A percentile compares a stretch with the other conserved stretches of the same genome.
Conservation (phyloP, 2,888 invertebrate species). For the Pilophorus perplexus region DNA sequence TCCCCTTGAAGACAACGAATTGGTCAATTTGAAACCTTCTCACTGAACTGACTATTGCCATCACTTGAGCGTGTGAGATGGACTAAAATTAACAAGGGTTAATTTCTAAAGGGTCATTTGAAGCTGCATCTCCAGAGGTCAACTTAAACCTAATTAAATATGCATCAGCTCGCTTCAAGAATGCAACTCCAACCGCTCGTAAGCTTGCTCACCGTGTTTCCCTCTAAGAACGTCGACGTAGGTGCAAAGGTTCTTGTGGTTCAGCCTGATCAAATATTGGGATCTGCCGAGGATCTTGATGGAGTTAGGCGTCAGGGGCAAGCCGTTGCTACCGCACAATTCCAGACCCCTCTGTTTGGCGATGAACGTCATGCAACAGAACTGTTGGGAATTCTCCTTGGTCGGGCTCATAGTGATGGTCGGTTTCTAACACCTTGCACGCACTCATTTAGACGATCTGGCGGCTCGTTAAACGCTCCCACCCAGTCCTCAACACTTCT, state of each 20-base stretch:
- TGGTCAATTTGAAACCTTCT: too few species aligned
- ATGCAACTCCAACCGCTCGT: too few species aligned
- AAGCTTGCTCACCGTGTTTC: slow-evolving; percentile 82
- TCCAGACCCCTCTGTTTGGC: slow-evolving; percentile 87
- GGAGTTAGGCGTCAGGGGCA: slow-evolving; percentile 94
- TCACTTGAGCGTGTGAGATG: too few species aligned
- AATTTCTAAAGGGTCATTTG: too few species aligned
- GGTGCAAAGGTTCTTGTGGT: slow-evolving; percentile 78
- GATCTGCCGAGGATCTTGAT: slow-evolving; percentile 89
- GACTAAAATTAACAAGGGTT: too few species aligned
- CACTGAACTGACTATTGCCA: too few species aligned
- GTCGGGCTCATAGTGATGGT: slow-evolving; percentile 8
- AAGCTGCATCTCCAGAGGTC: too few species aligned
- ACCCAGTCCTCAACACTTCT: not conserved
- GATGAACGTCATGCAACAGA: slow-evolving; percentile 66
- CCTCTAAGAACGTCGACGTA: slow-evolving; percentile 89
- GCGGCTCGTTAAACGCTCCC: not conserved
- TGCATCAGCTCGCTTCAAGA: too few species aligned
- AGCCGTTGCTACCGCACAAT: slow-evolving; percentile 90
- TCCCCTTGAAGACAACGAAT: too few species aligned
- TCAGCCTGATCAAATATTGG: slow-evolving; percentile 73
- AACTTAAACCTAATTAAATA: too few species aligned
- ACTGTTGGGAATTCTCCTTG: slow-evolving; percentile 20
- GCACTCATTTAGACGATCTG: slow-evolving; percentile 4
- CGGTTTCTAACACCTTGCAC: not conserved